Percentiles rank a stretch among this genome's conserved stretches.
phyloP scores from a whole-genome alignment of 2,113 vertebrate species.

The Himantopus leucocephalus region DNA sequence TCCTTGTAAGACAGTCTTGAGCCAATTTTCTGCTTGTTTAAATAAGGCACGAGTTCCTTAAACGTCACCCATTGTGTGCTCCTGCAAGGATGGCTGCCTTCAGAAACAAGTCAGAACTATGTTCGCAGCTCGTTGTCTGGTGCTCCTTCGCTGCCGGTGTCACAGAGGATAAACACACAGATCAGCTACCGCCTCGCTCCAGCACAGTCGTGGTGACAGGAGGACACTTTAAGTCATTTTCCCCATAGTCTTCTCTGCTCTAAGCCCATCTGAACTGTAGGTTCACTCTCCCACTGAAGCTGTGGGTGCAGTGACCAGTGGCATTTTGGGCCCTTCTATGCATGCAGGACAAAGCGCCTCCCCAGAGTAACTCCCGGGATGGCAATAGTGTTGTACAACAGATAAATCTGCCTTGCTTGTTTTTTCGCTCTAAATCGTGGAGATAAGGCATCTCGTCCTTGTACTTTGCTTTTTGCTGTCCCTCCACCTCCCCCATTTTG shows the following conservation, averaged over 20 bases:
- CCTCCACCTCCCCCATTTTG: background rate
- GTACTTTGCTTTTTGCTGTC: conserved; percentile 38
- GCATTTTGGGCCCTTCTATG: background rate
- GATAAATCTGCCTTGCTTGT: background rate
- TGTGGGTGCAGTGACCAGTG: background rate
- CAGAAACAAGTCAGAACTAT: background rate
- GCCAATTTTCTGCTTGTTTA: background rate
- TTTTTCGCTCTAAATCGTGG: accelerated
- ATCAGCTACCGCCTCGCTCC: accelerated
- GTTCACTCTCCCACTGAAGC: background rate
- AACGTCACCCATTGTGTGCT: background rate
- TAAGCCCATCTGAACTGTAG: background rate
- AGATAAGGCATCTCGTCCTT: background rate
- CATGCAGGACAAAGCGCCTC: background rate
- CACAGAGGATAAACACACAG: background rate
- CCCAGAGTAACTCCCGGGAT: background rate
- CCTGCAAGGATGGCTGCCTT: background rate
- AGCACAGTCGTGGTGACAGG: background rate
- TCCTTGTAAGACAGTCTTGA: background rate
- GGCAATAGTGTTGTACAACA: background rate
- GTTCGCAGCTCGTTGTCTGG: background rate
- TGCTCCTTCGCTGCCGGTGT: background rate
- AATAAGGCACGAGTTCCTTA: background rate
- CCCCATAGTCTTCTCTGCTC: background rate
- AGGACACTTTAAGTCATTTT: background rate